A percentile compares a stretch with the other conserved stretches of the same genome.
These are phyloP conservation scores for Auanema sp. DNA, from an alignment of 2,888 invertebrate species.

Conservation along the genomic window DNA sequence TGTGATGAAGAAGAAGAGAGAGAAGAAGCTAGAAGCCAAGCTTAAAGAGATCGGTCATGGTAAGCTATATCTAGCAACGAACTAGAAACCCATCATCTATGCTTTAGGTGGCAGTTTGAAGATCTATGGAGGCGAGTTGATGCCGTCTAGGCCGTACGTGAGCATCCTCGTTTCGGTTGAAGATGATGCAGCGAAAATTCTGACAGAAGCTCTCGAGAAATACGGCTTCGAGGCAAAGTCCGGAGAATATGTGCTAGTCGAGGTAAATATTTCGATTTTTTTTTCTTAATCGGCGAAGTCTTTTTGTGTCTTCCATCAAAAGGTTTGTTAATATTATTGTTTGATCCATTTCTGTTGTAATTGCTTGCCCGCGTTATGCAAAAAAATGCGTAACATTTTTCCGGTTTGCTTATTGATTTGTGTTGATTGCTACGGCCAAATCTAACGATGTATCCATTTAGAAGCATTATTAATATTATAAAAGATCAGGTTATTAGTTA, in stretches of 20 bases:
- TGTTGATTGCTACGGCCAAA: no score
- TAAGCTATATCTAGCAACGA: background rate
- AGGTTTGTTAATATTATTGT: no score
- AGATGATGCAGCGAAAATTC: conserved; percentile 88
- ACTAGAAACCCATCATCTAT: no score
- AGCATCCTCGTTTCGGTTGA: conserved; percentile 88
- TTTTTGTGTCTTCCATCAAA: no score
- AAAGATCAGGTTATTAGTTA: no score
- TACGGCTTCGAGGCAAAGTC: conserved; percentile 89
- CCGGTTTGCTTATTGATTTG: no score
- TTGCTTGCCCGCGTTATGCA: no score
- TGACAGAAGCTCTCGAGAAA: conserved; percentile 93
- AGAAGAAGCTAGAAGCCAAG: conserved; percentile 93
- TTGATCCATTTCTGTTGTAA: no score
- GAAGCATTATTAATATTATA: no score
- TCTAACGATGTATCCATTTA: no score
- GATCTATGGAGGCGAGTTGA: conserved; percentile 93
- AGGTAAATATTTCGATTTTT: conserved; percentile 71
- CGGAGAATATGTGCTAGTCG: conserved; percentile 87
- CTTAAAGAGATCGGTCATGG: conserved; percentile 71
- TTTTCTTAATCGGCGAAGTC: no score
- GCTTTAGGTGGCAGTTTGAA: conserved; percentile 68
- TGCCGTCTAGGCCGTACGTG: conserved; percentile 91
- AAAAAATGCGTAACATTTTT: no score
- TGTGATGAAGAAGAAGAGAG: conserved; percentile 92